Percentiles rank a stretch among this genome's conserved stretches.
Evolutionary conservation across 2,797 vertebrate genomes (phyloP).

Genomic region (Notolepis coatsorum): DNA sequence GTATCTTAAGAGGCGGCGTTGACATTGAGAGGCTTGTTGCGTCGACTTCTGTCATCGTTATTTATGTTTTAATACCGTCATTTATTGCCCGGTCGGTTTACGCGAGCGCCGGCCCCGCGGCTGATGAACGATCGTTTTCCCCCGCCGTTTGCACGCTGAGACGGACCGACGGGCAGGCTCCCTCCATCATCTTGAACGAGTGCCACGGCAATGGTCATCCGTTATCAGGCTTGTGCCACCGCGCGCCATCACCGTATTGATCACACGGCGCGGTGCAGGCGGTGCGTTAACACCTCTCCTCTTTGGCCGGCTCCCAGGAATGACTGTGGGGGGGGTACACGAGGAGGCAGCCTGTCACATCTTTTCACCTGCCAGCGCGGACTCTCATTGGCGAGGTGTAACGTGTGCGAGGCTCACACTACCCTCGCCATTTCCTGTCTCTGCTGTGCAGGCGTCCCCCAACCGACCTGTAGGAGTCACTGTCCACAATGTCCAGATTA

Average conservation of each 20-base stretch:
- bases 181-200: constrained; percentile 68
- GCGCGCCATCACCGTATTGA: constrained; percentile 64
- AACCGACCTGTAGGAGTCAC: no score
- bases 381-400: no score
- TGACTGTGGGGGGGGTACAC: constrained; percentile 4
- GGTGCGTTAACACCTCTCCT: constrained; percentile 51
- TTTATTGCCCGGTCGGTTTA: constrained; percentile 32
- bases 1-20: constrained; percentile 11
- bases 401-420: no score
- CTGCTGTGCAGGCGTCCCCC: no score
- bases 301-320: constrained; percentile 39
- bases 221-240: constrained; percentile 59
- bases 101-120: constrained; percentile 22
- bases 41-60: constrained; percentile 11
- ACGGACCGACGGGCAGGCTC: constrained; percentile 49
- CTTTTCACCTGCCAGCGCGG: no score
- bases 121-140: constrained; percentile 61
- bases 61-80: constrained; percentile 36
- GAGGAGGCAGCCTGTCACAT: no score
- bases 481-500: no score
- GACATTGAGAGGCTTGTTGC: constrained; percentile 18
- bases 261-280: constrained; percentile 57
- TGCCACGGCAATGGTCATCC: constrained; percentile 59
- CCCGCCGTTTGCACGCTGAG: constrained; percentile 58
- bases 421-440: no score